Evolutionary conservation across 2,888 invertebrate species (phyloP), one percentile per base, ranked within the genome.

Genomic region (Deilephila elpenor): DNA sequence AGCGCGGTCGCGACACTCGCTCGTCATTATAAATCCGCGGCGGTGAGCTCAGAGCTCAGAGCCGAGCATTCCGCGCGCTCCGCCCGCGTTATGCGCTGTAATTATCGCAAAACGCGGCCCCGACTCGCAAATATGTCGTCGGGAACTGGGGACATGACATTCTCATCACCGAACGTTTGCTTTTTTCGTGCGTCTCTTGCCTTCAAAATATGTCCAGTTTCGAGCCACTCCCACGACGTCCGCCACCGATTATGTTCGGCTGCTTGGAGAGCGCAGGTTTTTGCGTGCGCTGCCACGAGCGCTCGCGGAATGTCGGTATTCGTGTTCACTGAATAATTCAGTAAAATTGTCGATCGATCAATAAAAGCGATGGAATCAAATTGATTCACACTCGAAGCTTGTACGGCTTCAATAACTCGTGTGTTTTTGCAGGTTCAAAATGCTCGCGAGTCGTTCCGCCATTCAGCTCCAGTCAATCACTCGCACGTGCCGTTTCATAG

Each of bases 101-200:
- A 94, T 94, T 94, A 93, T 93, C 91, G 89, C 93, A 93, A 93
- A 94, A 92, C 93, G 92, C 89, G 86, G 88, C 88, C 89, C 87
- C 90, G 89, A 90, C 92, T 92, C 93, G 91, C 92, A 94, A 92
- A 93, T 94, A 94, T 94, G 93, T 93, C 94, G 93, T 93, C 87
- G 93, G 89, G 90, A 93, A 92, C 93, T 90, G 89, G 83, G 88
- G 92, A 94, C 94, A 94, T 94, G 94, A 94, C 94, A 93, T 94
- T 94, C 94, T 94, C 94, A 94, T 94, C 94, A 94, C 94, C 92
- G 87, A 93, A 91, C 88, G 91, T 82, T 89, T 79, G 76, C 82
- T 89, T 93, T 93, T 94, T 93, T 89, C 86, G 83, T 86, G 75
- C 82, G 83, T 86, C 87, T 86, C 85, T 83, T 81, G 82, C 83